Evolutionary conservation across 2,888 invertebrate genomes (phyloP).

Genomic region (Blera fallax): DNA sequence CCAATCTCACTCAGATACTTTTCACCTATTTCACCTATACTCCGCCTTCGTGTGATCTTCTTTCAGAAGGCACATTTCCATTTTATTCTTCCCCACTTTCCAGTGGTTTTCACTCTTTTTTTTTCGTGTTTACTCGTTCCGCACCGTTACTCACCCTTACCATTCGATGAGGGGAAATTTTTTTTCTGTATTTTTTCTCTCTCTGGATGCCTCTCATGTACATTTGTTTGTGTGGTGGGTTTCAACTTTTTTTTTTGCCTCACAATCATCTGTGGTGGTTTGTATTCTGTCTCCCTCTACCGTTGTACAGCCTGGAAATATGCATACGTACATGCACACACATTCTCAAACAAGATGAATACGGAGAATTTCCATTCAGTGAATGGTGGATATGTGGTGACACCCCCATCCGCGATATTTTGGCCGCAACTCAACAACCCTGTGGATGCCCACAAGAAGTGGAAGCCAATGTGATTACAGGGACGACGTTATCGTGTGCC

Average conservation of each 20-base stretch:
- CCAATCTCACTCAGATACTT: neutral
- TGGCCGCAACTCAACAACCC: constrained; percentile 77
- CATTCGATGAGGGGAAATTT: constrained; percentile 11
- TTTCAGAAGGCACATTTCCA: neutral
- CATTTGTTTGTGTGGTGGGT: constrained; percentile 25
- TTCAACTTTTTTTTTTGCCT: neutral
- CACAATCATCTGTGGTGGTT: constrained; percentile 53
- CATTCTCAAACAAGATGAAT: neutral
- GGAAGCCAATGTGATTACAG: constrained; percentile 72
- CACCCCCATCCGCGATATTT: constrained; percentile 76
- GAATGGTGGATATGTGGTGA: constrained; percentile 74
- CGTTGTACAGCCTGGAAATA: neutral
- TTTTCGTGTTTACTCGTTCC: neutral
- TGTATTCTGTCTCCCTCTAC: constrained; percentile 35
- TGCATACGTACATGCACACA: neutral
- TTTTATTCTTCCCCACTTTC: constrained; percentile 53
- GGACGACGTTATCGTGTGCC: constrained; percentile 70
- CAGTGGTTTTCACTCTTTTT: constrained; percentile 20
- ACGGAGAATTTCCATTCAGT: constrained; percentile 59
- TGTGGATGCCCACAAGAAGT: constrained; percentile 79
- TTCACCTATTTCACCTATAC: constrained; percentile 6
- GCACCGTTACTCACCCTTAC: constrained; percentile 30
- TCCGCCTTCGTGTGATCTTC: constrained; percentile 59
- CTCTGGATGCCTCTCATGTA: constrained; percentile 28
- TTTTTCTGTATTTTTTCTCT: constrained; percentile 23